Base-by-base conservation (phyloP, 2,888 invertebrate species). In the Andrena flavipes region DNA sequence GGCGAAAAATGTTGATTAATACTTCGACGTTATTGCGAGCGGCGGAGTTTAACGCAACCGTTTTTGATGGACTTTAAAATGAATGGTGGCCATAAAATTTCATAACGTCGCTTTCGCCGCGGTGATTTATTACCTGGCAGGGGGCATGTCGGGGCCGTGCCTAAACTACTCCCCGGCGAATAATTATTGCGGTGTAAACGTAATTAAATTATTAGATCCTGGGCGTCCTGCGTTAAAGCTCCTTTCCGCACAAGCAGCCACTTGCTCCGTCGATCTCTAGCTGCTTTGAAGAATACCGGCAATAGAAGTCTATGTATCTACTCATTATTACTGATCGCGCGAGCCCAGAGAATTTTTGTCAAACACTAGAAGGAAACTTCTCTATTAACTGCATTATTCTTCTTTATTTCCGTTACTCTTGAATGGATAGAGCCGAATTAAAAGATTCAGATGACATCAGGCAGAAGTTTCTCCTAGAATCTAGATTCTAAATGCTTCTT, bases 101-200 rank as follows among this genome's bases (percentile, higher is more conserved):
- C 63, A 13, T 29, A 71, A 64, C n/a, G 30, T 20, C 33, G 5
- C 67, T 30, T 23, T 20, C 51, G 26, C 54, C 10, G 6, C 5
- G 54, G 2, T 68, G 67, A 79, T 79, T 79, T 79, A 76, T 79
- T 71, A 49, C 64, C 16, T 6, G 29, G 26, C 6, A 4, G 2
- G 72, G 49, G 48, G 23, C 54, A 64, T 33, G 54, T 49, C 62
- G 48, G 48, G 2, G 30, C n/a, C 42, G 42, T 13, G 29, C 10
- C 49, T 49, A 30, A 54, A 76, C 56, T 79, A 76, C 63, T 76
- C 76, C 20, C 49, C 68, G 48, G 10, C 54, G 30, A 56, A 35
- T 60, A 75, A 78, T 75, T 68, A 78, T 78, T 69, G 42, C 20
- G 23, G 35, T 5, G 42, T 68, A 33, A 68, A 51, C 23, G 62